Percentiles rank a stretch among this genome's conserved stretches.
phyloP scores from a whole-genome alignment of 2,113 vertebrate genomes.

The Serilophus lunatus region DNA sequence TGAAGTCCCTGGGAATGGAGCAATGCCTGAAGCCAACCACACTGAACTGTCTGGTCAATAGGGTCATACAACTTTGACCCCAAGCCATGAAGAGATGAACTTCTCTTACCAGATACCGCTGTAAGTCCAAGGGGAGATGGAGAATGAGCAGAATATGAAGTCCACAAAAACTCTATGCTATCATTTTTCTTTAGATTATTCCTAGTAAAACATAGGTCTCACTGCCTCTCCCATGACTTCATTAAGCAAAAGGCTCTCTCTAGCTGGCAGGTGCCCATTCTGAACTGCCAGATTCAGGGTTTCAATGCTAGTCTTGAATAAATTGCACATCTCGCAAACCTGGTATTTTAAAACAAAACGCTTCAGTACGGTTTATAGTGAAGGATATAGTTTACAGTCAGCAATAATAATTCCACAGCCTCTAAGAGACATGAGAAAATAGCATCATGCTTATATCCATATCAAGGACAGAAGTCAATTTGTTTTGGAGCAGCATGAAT shows the following conservation, averaged over 20 bases:
- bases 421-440: neutral
- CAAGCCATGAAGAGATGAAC: neutral
- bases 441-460: neutral
- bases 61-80: neutral
- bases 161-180: neutral
- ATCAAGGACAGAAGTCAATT: constrained; percentile 10
- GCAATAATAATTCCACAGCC: neutral
- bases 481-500: neutral
- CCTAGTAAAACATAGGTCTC: neutral
- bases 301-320: neutral
- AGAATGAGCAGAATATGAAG: neutral
- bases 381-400: neutral
- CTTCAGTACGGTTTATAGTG: neutral
- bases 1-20: neutral
- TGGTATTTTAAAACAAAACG: neutral
- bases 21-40: neutral
- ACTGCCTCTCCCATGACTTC: neutral
- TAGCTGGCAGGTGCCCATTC: neutral
- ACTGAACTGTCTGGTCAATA: neutral
- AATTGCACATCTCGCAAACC: neutral
- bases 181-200: neutral
- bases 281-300: neutral
- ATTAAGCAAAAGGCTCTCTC: neutral
- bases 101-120: neutral
- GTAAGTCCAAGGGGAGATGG: neutral